A percentile compares a stretch with the other conserved stretches of the same genome.
phyloP scores from a whole-genome alignment of 2,888 invertebrate genomes.

The Automeris io region DNA sequence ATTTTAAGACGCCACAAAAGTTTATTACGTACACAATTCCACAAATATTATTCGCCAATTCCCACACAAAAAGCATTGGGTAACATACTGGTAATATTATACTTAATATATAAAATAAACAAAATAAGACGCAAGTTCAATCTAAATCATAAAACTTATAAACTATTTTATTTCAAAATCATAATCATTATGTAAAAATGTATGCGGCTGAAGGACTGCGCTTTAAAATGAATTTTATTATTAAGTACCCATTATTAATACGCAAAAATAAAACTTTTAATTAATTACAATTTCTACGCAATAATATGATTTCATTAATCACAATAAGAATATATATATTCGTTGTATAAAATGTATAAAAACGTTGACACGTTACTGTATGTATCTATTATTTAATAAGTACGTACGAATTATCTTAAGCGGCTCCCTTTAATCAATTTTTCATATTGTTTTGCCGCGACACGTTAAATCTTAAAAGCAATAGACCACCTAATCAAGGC shows the following conservation, averaged over 20 bases:
- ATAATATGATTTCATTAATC: neutral
- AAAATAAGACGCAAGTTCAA: constrained; percentile 5
- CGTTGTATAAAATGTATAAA: constrained; percentile 71
- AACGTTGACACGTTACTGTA: constrained; percentile 51
- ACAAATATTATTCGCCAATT: constrained; percentile 48
- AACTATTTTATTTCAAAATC: constrained; percentile 8
- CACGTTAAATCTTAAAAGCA: too few relatives aligned
- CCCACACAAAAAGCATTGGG: constrained; percentile 35
- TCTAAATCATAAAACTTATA: constrained; percentile 11
- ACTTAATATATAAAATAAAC: constrained; percentile 5
- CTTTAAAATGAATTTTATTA: neutral
- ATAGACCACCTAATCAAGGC: too few relatives aligned
- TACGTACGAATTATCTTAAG: constrained; percentile 37
- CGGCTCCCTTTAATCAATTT: too few relatives aligned
- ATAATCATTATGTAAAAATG: neutral
- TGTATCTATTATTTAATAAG: constrained; percentile 36
- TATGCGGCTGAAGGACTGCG: neutral
- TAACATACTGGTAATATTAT: constrained; percentile 10
- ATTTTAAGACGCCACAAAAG: constrained; percentile 18
- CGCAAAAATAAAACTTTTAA: neutral
- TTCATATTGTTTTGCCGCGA: too few relatives aligned
- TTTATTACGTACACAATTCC: constrained; percentile 48
- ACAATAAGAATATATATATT: constrained; percentile 18
- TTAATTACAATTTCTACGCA: neutral
- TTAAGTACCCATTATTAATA: neutral